Evolutionary conservation across 2,888 invertebrate species (phyloP).

Genomic region (Oithona nana): DNA sequence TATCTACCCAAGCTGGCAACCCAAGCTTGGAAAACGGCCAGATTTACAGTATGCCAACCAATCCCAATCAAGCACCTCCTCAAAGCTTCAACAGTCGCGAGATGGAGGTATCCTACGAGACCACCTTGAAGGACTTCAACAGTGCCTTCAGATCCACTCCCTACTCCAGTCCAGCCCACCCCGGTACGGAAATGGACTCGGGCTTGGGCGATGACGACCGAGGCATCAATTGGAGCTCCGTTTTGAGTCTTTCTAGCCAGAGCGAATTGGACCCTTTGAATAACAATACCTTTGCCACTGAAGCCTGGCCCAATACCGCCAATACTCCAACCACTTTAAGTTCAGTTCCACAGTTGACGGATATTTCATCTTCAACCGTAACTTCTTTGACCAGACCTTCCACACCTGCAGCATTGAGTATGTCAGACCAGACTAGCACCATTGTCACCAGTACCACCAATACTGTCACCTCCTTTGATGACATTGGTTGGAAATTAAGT

Average conservation of each 20-base stretch:
- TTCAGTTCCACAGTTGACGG: too few species aligned
- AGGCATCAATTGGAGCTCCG: conserved; percentile 78
- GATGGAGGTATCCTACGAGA: conserved; percentile 24
- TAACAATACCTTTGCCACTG: conserved; percentile 17
- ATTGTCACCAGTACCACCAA: conserved; percentile 19
- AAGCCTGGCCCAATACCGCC: not conserved
- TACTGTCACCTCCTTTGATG: conserved; percentile 20
- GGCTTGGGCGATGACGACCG: conserved; percentile 37
- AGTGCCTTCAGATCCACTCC: conserved; percentile 38
- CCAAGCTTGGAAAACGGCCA: conserved; percentile 17
- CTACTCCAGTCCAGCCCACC: conserved; percentile 36
- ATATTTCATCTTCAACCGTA: too few species aligned
- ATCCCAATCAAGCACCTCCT: not conserved
- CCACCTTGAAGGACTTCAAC: conserved; percentile 32
- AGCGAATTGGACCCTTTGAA: conserved; percentile 53
- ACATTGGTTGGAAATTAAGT: conserved; percentile 25
- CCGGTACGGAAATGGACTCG: not conserved
- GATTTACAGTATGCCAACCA: conserved; percentile 18
- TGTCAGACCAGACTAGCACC: not conserved
- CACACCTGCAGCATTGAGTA: not conserved
- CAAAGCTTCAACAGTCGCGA: not conserved
- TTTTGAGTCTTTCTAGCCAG: conserved; percentile 63
- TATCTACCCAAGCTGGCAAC: conserved; percentile 13
- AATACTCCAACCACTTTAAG: not conserved
- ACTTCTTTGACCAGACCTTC: not conserved